Evolutionary conservation across 2,888 invertebrate species (phyloP), one percentile per base, ranked within the genome.

Genomic region (Cryptus armator): DNA sequence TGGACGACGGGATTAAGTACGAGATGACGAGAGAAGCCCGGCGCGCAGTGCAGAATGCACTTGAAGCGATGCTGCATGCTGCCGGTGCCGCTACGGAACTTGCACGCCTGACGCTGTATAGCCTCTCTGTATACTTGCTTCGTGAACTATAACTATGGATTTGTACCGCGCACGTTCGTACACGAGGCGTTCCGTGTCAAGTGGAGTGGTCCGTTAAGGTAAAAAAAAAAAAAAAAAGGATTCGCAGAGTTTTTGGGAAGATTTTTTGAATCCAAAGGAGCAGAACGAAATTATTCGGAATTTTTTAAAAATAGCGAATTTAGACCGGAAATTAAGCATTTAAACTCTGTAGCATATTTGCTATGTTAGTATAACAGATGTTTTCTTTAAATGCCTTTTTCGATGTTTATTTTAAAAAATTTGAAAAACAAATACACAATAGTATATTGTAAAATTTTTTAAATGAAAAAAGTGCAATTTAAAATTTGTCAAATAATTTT

Each of bases 31-130:
- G 37, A 48, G 43, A 76, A 76, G 24, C 64, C 51, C 16, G 43
- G 64, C 29, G 76, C 51, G 51, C 75, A 75, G 66, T 66, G 66
- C 76, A 76, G 76, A 76, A 76, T 76, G 76, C 51, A 66, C 64
- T 64, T 43, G 51, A 66, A 76, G 29, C 64, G 66, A 66, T 53
- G 66, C 51, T 66, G 66, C 43, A 53, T 51, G 48, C 64, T 51
- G 37, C 9, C 62, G 62, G n/a, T 29, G 32, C 32, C n/a, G 56
- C 56, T 24, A 24, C 19, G 62, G 32, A 62, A 29, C 32, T 62
- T 62, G 29, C 62, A 32, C 29, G 32, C 6, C 62, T 62, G 14
- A 14, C 62, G 62, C 12, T n/a, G n/a, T 32, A 62, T 14, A 62
- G 32, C 29, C 29, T n/a, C 4, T 48, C n/a, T 62, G 12, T 32